Percentiles rank a stretch among this genome's conserved stretches.
Conservation (phyloP, 2,797 vertebrate genomes). For the Calcarius lapponicus region DNA sequence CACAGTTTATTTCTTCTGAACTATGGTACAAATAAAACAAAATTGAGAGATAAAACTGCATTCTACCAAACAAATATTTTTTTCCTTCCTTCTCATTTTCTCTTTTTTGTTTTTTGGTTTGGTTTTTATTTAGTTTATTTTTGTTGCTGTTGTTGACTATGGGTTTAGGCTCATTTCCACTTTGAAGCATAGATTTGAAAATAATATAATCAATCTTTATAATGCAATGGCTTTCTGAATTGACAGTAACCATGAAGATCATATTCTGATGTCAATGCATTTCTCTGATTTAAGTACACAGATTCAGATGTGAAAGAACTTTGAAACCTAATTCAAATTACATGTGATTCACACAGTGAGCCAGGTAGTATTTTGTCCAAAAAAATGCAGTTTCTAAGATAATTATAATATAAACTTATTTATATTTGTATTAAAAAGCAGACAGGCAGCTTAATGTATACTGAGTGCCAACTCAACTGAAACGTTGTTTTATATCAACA, state of each 20-base stretch:
- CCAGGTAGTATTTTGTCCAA: not conserved
- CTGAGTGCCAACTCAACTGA: not conserved
- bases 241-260: not conserved
- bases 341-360: not conserved
- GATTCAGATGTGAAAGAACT: not conserved
- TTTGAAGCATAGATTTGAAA: not conserved
- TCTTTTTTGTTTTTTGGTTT: rapidly evolving
- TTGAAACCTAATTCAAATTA: not conserved
- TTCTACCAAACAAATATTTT: not conserved
- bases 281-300: not conserved
- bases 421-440: not conserved
- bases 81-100: not conserved
- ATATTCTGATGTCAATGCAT: not conserved
- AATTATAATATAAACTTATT: not conserved
- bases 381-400: not conserved
- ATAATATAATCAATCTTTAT: not conserved
- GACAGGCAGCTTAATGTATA: not conserved
- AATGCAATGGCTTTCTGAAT: not conserved
- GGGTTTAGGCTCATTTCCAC: not conserved
- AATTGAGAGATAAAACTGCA: not conserved
- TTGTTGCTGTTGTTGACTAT: not conserved
- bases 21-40: not conserved
- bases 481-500: not conserved
- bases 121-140: not conserved
- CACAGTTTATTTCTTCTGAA: not conserved